These are phyloP conservation scores for Porites rus DNA, from an alignment of 92 coral and sea anemone genomes.

Conservation along the genomic window DNA sequence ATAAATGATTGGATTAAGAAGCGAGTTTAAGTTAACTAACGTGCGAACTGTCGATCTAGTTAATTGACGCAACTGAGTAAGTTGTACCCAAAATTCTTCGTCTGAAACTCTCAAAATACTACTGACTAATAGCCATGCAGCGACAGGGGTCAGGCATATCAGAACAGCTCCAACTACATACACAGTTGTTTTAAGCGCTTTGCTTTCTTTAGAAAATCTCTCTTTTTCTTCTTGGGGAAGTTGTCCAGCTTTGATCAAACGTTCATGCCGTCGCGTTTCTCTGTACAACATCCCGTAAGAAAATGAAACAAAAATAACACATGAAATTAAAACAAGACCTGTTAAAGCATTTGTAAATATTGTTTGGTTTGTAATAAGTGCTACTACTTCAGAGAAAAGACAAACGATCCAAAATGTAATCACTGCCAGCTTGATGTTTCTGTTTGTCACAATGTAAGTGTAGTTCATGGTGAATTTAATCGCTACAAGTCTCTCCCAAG, in stretches of 20 bases:
- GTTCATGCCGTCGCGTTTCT: background rate
- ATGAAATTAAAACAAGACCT: background rate
- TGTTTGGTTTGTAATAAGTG: background rate
- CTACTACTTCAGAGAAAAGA: background rate
- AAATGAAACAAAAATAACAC: background rate
- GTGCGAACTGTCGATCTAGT: background rate
- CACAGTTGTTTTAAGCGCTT: constrained; percentile 10
- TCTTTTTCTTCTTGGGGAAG: constrained; percentile 1
- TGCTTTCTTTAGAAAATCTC: background rate
- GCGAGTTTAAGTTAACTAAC: background rate
- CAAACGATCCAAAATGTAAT: too few species aligned
- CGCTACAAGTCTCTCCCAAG: background rate
- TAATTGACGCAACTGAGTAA: background rate
- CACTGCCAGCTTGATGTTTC: background rate
- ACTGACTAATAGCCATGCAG: background rate
- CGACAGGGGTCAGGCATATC: background rate
- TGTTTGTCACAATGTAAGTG: background rate
- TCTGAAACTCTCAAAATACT: background rate
- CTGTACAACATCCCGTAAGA: background rate
- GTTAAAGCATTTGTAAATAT: background rate
- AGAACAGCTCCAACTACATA: background rate
- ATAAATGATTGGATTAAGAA: constrained; percentile 5
- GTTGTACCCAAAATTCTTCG: background rate
- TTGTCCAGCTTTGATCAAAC: background rate
- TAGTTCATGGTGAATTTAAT: background rate